Evolutionary conservation across 2,797 vertebrate genomes (phyloP).

Genomic region (Myiothlypis chrysogaster): DNA sequence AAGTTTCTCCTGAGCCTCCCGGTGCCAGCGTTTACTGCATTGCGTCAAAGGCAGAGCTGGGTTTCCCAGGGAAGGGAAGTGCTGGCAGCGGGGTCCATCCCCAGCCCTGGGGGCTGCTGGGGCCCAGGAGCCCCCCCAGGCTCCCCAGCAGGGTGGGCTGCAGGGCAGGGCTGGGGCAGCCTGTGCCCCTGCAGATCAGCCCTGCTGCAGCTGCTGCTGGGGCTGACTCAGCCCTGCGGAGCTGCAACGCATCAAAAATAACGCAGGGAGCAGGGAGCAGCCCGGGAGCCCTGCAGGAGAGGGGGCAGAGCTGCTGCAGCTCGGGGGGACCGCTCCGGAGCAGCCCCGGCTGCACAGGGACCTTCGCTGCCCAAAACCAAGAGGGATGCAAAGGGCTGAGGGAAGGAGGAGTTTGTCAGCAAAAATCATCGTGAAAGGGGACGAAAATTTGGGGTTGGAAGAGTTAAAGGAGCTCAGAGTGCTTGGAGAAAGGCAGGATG

Average conservation of each 20-base stretch:
- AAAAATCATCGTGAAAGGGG: rapidly evolving
- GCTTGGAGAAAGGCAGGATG: not conserved
- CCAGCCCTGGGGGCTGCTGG: not conserved
- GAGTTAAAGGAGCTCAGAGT: not conserved
- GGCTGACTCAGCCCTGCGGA: not conserved
- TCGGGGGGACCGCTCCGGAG: too few species aligned
- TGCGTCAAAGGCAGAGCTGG: slow-evolving; percentile 48
- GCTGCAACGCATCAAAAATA: not conserved
- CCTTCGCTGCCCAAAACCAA: rapidly evolving
- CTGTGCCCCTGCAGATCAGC: not conserved
- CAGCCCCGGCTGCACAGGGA: not conserved
- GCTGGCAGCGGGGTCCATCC: not conserved
- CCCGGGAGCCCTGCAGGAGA: not conserved
- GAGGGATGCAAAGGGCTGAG: not conserved
- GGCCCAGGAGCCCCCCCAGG: rapidly evolving
- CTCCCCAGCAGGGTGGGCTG: not conserved
- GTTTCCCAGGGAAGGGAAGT: not conserved
- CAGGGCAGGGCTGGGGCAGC: not conserved
- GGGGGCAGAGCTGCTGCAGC: not conserved
- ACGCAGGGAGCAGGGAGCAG: not conserved
- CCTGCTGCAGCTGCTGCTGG: not conserved
- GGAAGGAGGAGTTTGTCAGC: not conserved
- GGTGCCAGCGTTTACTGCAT: slow-evolving; percentile 57
- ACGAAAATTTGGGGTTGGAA: rapidly evolving
- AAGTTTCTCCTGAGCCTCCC: slow-evolving; percentile 17